These are phyloP conservation scores for Arion vulgaris DNA, from an alignment of 1,140 invertebrate species.

Conservation along the genomic window DNA sequence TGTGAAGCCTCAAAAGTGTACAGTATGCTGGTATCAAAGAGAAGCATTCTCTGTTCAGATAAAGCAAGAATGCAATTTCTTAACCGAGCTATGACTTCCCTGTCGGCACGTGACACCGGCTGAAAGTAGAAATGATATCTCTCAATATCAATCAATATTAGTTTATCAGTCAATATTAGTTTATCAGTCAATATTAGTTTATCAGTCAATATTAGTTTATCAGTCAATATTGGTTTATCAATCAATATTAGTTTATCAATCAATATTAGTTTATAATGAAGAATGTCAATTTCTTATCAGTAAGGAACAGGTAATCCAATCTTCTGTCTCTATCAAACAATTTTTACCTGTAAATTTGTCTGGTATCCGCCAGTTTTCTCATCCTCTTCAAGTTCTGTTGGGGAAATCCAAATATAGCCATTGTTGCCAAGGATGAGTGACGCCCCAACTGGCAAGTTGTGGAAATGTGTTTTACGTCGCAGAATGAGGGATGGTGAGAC, in stretches of 20 bases:
- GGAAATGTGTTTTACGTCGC: conserved; percentile 95
- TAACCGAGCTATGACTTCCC: conserved; percentile 88
- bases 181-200: too few relatives aligned
- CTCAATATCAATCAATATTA: too few relatives aligned
- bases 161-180: too few relatives aligned
- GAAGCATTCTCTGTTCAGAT: conserved; percentile 86
- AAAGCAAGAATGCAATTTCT: conserved; percentile 91
- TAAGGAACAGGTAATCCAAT: too few relatives aligned
- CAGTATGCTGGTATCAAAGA: conserved; percentile 93
- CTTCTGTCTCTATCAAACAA: too few relatives aligned
- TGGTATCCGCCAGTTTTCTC: conserved; percentile 85
- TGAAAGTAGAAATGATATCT: conserved; percentile 71
- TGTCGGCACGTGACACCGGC: conserved; percentile 80
- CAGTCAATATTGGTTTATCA: too few relatives aligned
- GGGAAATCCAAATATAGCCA: conserved; percentile 95
- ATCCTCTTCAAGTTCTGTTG: conserved; percentile 77
- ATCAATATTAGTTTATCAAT: too few relatives aligned
- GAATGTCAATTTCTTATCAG: too few relatives aligned
- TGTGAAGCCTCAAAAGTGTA: conserved; percentile 92
- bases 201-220: too few relatives aligned
- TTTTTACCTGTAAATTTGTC: conserved; percentile 82
- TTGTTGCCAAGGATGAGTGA: conserved; percentile 96
- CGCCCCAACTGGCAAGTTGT: conserved; percentile 90
- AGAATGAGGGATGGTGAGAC: conserved; percentile 95
- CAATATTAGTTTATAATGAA: too few relatives aligned